Evolutionary conservation across 2,797 vertebrate species (phyloP).

Genomic region (Cyclopterus lumpus): DNA sequence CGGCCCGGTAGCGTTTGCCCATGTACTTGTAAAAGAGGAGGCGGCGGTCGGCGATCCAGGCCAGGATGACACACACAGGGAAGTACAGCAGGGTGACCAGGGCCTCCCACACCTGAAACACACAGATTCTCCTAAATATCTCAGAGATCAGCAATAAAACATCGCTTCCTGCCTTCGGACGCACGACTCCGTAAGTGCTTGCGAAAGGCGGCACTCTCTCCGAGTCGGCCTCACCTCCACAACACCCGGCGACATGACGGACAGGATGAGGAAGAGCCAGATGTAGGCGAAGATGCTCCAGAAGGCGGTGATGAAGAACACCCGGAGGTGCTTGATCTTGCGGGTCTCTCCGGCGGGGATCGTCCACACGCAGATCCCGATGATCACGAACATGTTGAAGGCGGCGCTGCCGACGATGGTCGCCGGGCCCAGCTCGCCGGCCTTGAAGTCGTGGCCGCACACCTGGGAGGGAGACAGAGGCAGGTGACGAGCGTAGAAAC

Average conservation of each 20-base stretch:
- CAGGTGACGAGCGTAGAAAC: too few species aligned
- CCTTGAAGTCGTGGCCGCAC: slow-evolving; percentile 89
- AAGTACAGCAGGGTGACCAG: slow-evolving; percentile 92
- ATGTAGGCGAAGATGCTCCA: slow-evolving; percentile 96
- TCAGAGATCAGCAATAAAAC: background rate
- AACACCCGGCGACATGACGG: slow-evolving; percentile 87
- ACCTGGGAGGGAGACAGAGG: slow-evolving; percentile 58
- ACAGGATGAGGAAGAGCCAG: slow-evolving; percentile 93
- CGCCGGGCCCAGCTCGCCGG: slow-evolving; percentile 88
- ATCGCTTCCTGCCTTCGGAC: background rate
- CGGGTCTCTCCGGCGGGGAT: slow-evolving; percentile 87
- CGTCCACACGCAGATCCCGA: slow-evolving; percentile 89
- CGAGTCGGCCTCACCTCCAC: slow-evolving; percentile 77
- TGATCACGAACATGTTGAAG: slow-evolving; percentile 96
- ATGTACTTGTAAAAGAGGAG: slow-evolving; percentile 95
- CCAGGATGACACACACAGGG: slow-evolving; percentile 91
- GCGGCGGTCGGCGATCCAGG: slow-evolving; percentile 92
- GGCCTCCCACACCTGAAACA: slow-evolving; percentile 88
- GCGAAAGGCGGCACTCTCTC: background rate
- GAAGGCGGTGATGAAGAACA: slow-evolving; percentile 93
- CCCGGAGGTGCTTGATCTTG: slow-evolving; percentile 90
- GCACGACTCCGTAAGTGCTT: background rate
- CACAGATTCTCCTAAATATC: background rate
- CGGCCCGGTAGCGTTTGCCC: slow-evolving; percentile 92
- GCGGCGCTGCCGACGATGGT: slow-evolving; percentile 94